Conservation (phyloP, 2,888 invertebrate species). For the Pherbina coryleti region DNA sequence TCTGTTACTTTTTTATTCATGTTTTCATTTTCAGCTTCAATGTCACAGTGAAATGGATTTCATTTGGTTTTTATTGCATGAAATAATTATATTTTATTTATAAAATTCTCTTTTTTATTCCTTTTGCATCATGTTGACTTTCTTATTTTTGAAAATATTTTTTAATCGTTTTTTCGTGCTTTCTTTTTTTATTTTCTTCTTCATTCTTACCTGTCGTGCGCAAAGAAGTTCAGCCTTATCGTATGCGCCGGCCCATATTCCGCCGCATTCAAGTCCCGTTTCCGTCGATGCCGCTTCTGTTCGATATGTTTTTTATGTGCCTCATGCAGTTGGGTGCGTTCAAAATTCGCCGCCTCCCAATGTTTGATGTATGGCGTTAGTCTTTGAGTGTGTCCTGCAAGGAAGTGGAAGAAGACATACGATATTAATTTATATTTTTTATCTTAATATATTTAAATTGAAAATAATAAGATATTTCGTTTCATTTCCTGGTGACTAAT, state of each 20-base stretch:
- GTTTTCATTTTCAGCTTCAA: not conserved
- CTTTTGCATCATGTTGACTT: constrained; percentile 18
- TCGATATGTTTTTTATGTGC: constrained; percentile 68
- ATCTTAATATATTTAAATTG: too few species aligned
- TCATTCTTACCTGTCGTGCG: constrained; percentile 69
- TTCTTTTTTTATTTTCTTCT: not conserved
- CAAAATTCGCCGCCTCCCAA: constrained; percentile 84
- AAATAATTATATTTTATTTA: not conserved
- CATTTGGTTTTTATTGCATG: not conserved
- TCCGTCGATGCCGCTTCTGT: constrained; percentile 65
- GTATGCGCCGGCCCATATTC: constrained; percentile 66
- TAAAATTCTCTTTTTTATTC: constrained; percentile 13
- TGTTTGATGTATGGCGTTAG: constrained; percentile 83
- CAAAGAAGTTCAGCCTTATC: constrained; percentile 68
- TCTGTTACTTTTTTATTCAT: not conserved
- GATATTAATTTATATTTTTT: too few species aligned
- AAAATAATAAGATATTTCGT: too few species aligned
- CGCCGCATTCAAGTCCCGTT: constrained; percentile 62
- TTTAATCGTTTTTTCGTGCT: constrained; percentile 5
- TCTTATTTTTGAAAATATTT: constrained; percentile 13
- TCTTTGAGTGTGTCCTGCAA: constrained; percentile 72
- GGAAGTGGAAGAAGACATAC: not conserved
- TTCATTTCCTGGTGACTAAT: too few species aligned
- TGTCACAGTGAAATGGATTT: not conserved
- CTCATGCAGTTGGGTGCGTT: constrained; percentile 69